These are phyloP conservation scores for Philereme vetulata DNA, from an alignment of 2,888 invertebrate genomes.

Conservation along the genomic window DNA sequence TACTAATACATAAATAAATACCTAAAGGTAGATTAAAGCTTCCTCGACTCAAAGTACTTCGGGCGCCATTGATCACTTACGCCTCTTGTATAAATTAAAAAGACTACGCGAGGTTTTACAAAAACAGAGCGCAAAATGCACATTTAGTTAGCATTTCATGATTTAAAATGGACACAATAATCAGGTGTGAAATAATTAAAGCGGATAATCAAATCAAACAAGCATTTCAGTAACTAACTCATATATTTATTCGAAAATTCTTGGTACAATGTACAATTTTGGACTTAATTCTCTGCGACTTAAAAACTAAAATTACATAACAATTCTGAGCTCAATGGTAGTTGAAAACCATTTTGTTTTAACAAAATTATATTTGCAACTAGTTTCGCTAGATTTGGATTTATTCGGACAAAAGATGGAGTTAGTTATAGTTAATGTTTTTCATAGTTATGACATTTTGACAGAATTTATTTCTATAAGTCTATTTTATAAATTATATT, in stretches of 20 bases:
- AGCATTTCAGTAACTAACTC: constrained; percentile 73
- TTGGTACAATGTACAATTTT: constrained; percentile 76
- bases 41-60: no score
- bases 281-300: constrained; percentile 63
- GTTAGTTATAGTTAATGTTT: no score
- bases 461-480: no score
- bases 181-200: neutral
- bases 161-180: neutral
- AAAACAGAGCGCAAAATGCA: neutral
- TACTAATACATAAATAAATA: no score
- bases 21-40: no score
- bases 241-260: constrained; percentile 77
- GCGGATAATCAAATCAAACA: constrained; percentile 48
- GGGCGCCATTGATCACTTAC: no score
- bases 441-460: no score
- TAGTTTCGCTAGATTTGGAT: no score
- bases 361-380: neutral
- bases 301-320: constrained; percentile 54
- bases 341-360: constrained; percentile 4
- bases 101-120: no score
- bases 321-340: constrained; percentile 37
- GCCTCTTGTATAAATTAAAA: no score
- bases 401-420: no score
- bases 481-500: no score
- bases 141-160: neutral